Evolutionary conservation across 2,797 vertebrate genomes (phyloP).

Genomic region (Arnoldichthys spilopterus): DNA sequence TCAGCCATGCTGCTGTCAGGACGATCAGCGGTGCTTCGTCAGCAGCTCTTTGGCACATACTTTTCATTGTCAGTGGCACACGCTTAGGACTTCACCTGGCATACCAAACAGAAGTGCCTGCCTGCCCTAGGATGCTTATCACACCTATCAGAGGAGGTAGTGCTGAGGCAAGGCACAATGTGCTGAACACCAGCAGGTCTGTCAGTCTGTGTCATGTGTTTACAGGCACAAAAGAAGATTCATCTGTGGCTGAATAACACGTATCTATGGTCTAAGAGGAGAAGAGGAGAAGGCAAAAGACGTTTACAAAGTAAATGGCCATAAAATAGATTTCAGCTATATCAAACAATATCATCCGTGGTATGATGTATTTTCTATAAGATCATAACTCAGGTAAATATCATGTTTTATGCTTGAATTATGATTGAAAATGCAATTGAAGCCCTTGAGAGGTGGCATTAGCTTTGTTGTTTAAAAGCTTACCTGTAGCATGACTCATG

Average conservation of each 20-base stretch:
- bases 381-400: slow-evolving; percentile 9
- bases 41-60: not conserved
- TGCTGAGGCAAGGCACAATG: not conserved
- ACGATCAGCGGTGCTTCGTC: not conserved
- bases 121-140: not conserved
- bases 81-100: not conserved
- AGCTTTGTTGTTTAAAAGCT: slow-evolving; percentile 41
- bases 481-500: slow-evolving; percentile 45
- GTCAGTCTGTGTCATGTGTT: slow-evolving; percentile 1
- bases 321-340: not conserved
- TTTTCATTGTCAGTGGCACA: slow-evolving; percentile 1
- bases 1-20: not conserved
- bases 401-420: slow-evolving; percentile 17
- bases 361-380: slow-evolving; percentile 1
- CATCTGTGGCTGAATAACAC: not conserved
- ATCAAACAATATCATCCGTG: slow-evolving; percentile 2
- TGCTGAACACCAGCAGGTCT: slow-evolving; percentile 7
- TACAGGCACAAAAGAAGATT: not conserved
- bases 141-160: not conserved
- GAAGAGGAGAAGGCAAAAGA: not conserved
- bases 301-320: slow-evolving; percentile 5
- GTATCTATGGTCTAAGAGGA: not conserved
- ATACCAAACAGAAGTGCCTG: not conserved
- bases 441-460: slow-evolving; percentile 16
- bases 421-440: slow-evolving; percentile 8